Conservation (phyloP, 1,140 invertebrate genomes). For the Sinella curviseta region DNA sequence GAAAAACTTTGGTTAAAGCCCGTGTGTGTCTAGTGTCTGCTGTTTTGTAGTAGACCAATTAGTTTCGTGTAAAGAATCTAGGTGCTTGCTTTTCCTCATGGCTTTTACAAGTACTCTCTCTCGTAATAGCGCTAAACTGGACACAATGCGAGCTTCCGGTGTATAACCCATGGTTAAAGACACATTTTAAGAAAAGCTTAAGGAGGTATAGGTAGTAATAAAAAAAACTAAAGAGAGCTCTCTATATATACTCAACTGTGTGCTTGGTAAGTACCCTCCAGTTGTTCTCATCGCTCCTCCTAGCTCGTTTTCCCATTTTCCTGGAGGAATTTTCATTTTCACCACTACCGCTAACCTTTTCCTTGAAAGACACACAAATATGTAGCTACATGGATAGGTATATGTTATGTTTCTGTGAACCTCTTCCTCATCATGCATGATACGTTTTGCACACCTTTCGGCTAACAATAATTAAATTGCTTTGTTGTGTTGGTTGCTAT, state of each 20-base stretch:
- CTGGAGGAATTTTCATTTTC: background rate
- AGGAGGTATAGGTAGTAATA: background rate
- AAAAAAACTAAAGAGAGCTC: background rate
- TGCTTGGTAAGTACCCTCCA: background rate
- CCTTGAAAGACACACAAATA: background rate
- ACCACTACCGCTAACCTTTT: background rate
- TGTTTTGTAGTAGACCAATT: background rate
- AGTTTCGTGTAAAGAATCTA: background rate
- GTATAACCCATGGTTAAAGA: background rate
- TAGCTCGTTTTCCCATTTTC: background rate
- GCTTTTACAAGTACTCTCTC: background rate
- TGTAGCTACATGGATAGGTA: no score
- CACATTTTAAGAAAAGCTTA: background rate
- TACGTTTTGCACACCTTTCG: slow-evolving; percentile 17
- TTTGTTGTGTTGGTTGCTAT: background rate
- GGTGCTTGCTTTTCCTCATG: no score
- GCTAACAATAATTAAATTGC: slow-evolving; percentile 12
- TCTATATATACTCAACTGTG: background rate
- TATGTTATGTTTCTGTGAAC: no score
- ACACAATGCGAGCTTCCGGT: background rate
- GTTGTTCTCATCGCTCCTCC: background rate
- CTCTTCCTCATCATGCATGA: no score
- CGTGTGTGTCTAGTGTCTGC: background rate
- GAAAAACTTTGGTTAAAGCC: no score
- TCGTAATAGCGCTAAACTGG: no score